Evolutionary conservation across 2,797 vertebrate species (phyloP), one percentile per base, ranked within the genome.

Genomic region (Poecile montanus): DNA sequence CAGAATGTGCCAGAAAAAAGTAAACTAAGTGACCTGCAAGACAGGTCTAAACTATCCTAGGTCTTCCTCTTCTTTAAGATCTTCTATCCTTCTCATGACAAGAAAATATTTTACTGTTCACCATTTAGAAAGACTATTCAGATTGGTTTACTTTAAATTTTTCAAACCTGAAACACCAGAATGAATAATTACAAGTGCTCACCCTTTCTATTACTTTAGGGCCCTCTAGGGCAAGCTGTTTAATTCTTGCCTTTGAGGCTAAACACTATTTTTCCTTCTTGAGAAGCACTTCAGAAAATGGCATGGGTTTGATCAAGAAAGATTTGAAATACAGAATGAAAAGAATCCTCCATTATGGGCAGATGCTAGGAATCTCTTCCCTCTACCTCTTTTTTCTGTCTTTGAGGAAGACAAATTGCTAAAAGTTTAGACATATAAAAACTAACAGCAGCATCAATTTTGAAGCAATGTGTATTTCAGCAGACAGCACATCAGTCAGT

Each of bases 401-500:
- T 90, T 92, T 88, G 65, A 96, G 47, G 80, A 94, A 95, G 93
- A 96, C 22, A 93, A 79, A 96, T 90, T 0, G 0, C 67, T 77
- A 44, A 61, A 94, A 96, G 85, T 96, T 94, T 87, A 93, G 74
- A 94, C 77, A 82, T 54, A 89, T 56, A 91, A 94, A 86, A 94
- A 88, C 85, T 65, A 95, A 71, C 85, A 94, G 85, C 80, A 85
- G 61, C 95, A 94, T 91, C 93, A 95, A 93, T 95, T 96, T 68
- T 82, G 80, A 91, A 62, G 83, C 63, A 94, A 93, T 58, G 68
- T 90, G 44, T 94, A 94, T 88, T 94, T 91, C 91, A 94, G 90
- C 57, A 95, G 95, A 95, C 80, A 94, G 91, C 80, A 95, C 80
- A 96, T 97, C 91, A 91, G 57, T 94, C 88, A 94, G 85, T 88